phyloP scores from a whole-genome alignment of 1,140 invertebrate genomes.

The Plectrocnemia conspersa region DNA sequence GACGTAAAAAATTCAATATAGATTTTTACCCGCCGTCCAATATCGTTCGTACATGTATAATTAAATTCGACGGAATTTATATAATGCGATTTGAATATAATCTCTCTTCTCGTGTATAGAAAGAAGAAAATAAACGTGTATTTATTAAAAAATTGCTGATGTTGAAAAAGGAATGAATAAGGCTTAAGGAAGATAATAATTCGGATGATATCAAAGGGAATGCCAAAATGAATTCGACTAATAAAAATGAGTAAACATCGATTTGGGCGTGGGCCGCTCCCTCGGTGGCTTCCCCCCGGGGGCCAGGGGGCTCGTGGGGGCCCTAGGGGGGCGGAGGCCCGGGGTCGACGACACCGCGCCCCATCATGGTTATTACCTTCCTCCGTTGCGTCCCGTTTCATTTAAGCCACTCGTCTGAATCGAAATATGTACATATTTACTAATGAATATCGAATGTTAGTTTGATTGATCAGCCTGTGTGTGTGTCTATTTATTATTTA shows the following conservation, averaged over 20 bases:
- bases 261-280: slow-evolving; percentile 6
- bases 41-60: too few relatives aligned
- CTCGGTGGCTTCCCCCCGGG: not conserved
- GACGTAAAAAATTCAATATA: too few relatives aligned
- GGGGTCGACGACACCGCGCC: slow-evolving; percentile 26
- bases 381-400: slow-evolving; percentile 15
- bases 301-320: slow-evolving; percentile 1
- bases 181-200: slow-evolving; percentile 20
- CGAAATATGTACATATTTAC: slow-evolving; percentile 9
- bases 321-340: slow-evolving; percentile 9
- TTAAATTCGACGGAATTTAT: too few relatives aligned
- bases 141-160: slow-evolving; percentile 15
- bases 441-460: not conserved
- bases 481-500: too few relatives aligned
- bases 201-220: slow-evolving; percentile 19
- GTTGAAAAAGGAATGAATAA: slow-evolving; percentile 1
- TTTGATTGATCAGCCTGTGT: not conserved
- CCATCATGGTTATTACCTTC: slow-evolving; percentile 30
- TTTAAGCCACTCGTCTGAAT: slow-evolving; percentile 20
- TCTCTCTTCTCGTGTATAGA: too few relatives aligned
- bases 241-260: slow-evolving; percentile 30
- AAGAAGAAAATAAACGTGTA: too few relatives aligned
- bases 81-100: too few relatives aligned
- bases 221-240: slow-evolving; percentile 22
- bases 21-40: too few relatives aligned